phyloP scores from a whole-genome alignment of 2,888 invertebrate genomes.

The Euzetes globulus region DNA sequence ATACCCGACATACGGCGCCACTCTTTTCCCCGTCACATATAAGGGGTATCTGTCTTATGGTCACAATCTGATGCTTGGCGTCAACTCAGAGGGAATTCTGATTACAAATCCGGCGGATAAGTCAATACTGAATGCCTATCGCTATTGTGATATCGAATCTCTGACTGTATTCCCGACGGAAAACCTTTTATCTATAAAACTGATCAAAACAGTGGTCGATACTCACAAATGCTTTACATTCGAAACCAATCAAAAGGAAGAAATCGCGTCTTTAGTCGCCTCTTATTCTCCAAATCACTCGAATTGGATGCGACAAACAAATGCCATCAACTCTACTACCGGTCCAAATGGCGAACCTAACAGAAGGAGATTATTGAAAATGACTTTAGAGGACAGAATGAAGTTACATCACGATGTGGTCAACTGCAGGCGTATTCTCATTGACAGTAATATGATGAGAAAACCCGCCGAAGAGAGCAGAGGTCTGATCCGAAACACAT shows the following conservation, averaged over 20 bases:
- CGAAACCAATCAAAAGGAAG: conserved; percentile 78
- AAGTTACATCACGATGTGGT: conserved; percentile 78
- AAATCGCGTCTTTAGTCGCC: conserved; percentile 83
- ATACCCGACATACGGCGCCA: conserved; percentile 83
- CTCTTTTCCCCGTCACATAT: conserved; percentile 78
- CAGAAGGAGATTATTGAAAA: conserved; percentile 50
- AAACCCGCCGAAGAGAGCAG: conserved; percentile 69
- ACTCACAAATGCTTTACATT: conserved; percentile 61
- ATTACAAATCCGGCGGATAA: conserved; percentile 86
- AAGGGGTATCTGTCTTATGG: conserved; percentile 89
- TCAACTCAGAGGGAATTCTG: conserved; percentile 82
- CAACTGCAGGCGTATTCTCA: conserved; percentile 68
- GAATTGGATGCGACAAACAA: conserved; percentile 48
- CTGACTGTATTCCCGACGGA: conserved; percentile 85
- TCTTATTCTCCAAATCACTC: conserved; percentile 80
- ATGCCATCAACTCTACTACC: background rate
- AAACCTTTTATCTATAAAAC: conserved; percentile 78
- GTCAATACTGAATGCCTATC: conserved; percentile 79
- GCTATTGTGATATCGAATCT: conserved; percentile 81
- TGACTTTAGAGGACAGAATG: conserved; percentile 79
- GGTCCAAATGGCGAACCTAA: conserved; percentile 10
- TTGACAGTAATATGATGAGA: conserved; percentile 71
- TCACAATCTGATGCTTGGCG: conserved; percentile 63
- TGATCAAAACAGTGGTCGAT: conserved; percentile 60
- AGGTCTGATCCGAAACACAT: conserved; percentile 79